A percentile compares a stretch with the other conserved stretches of the same genome.
phyloP scores from a whole-genome alignment of 1,140 invertebrate genomes.

The Metaphire vulgaris region DNA sequence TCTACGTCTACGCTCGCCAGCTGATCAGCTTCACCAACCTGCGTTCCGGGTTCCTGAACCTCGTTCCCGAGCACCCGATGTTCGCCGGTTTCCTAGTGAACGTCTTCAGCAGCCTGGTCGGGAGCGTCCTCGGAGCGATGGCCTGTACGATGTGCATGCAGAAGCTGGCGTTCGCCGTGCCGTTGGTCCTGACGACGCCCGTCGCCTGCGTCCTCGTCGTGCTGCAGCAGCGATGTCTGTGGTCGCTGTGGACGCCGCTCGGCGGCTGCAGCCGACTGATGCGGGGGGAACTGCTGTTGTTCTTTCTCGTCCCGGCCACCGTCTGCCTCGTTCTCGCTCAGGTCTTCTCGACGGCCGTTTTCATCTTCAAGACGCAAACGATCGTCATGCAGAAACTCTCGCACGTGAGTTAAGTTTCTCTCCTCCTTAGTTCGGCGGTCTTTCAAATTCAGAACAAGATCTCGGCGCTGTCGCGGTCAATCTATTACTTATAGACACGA shows the following conservation, averaged over 20 bases:
- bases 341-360: background rate
- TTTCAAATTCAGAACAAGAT: background rate
- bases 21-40: background rate
- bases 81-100: background rate
- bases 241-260: background rate
- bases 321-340: slow-evolving; percentile 2
- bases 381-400: background rate
- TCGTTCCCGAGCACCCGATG: background rate
- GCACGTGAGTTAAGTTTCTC: background rate
- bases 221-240: background rate
- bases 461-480: too few relatives aligned
- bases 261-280: too few relatives aligned
- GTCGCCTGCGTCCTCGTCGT: background rate
- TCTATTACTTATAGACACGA: too few relatives aligned
- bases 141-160: slow-evolving; percentile 13
- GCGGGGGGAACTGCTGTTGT: background rate
- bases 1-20: background rate
- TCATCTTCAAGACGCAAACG: slow-evolving; percentile 12
- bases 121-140: background rate
- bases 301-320: background rate
- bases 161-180: slow-evolving; percentile 8
- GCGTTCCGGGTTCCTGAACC: background rate
- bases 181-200: background rate
- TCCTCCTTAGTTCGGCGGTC: background rate
- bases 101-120: background rate